Percentiles rank a stretch among this genome's conserved stretches.
These are phyloP conservation scores for Chrysemys picta DNA, from an alignment of 2,113 vertebrate genomes.

Conservation along the genomic window DNA sequence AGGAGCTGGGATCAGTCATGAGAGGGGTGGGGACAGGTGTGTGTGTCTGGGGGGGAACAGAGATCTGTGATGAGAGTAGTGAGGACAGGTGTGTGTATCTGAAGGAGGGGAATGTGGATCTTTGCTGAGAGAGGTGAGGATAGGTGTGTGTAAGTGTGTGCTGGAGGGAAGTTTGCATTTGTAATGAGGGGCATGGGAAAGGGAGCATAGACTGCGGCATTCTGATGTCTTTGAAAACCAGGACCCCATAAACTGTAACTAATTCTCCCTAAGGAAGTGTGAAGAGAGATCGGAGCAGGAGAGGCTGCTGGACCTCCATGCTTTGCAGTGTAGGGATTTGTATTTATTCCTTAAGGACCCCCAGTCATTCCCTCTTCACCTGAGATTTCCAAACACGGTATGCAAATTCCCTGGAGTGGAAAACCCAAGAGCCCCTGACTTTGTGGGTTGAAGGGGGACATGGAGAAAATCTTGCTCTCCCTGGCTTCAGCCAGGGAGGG, in stretches of 20 bases:
- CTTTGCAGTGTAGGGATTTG: background rate
- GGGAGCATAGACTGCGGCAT: background rate
- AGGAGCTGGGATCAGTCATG: background rate
- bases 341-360: background rate
- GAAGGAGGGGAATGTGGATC: background rate
- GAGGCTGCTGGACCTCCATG: background rate
- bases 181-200: background rate
- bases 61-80: too few species aligned
- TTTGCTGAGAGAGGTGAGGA: too few species aligned
- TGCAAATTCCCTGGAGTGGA: background rate
- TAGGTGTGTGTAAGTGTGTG: background rate
- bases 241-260: background rate
- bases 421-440: background rate
- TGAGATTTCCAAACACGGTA: background rate
- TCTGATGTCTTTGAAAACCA: background rate
- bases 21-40: background rate
- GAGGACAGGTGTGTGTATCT: background rate
- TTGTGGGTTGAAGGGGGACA: background rate
- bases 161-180: background rate
- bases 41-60: rapidly evolving
- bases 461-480: background rate
- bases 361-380: rapidly evolving
- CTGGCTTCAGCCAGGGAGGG: background rate
- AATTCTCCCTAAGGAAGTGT: background rate
- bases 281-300: background rate